A percentile compares a stretch with the other conserved stretches of the same genome.
Evolutionary conservation across 2,888 invertebrate genomes (phyloP).

Genomic region (Xanthostigma xanthostigma): DNA sequence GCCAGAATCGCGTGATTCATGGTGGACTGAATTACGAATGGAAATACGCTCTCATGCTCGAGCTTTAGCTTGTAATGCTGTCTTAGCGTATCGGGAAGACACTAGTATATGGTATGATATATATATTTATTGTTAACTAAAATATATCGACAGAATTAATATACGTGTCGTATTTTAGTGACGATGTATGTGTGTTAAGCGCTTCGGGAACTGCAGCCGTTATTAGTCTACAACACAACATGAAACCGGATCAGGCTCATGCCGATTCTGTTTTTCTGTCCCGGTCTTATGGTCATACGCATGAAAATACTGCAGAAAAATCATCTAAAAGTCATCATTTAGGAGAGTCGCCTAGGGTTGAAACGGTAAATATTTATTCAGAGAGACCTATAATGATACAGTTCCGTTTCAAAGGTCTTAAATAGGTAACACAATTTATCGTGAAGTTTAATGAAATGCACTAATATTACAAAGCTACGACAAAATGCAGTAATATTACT

Average conservation of each 20-base stretch:
- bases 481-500: too few species aligned
- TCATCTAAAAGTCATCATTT: too few species aligned
- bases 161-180: constrained; percentile 36
- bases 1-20: constrained; percentile 80
- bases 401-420: too few species aligned
- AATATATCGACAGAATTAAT: neutral
- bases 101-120: constrained; percentile 72
- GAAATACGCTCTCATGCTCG: constrained; percentile 90
- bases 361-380: too few species aligned
- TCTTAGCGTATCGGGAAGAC: constrained; percentile 84
- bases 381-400: too few species aligned
- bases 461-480: too few species aligned
- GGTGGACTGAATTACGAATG: constrained; percentile 94
- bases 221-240: constrained; percentile 41
- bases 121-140: neutral
- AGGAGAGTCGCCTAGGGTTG: too few species aligned
- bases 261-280: neutral
- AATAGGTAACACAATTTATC: too few species aligned
- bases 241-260: constrained; percentile 13
- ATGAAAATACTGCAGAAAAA: too few species aligned
- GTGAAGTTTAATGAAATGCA: too few species aligned
- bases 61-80: constrained; percentile 84
- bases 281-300: neutral
- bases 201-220: constrained; percentile 90
- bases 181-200: constrained; percentile 87